Base-by-base conservation (phyloP, 2,113 vertebrate species). In the Takifugu flavidus region DNA sequence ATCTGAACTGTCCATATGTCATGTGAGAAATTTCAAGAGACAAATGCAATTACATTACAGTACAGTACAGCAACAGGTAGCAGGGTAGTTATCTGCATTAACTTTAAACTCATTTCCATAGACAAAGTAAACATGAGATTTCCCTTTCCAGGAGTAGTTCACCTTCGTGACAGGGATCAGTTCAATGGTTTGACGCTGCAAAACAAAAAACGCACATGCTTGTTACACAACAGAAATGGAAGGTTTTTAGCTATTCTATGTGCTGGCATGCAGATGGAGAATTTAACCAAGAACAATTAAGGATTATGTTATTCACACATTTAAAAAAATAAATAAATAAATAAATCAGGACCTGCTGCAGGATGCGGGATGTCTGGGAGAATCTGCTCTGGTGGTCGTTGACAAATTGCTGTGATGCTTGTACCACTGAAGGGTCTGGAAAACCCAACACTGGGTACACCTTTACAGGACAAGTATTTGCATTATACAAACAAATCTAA, bases 131-230 rank as follows among this genome's bases (percentile, higher is more conserved):
- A 77, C 45, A 45, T 87, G 68, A 0, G 62, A 46, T 13, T 85
- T 87, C 55, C 72, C 90, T 73, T 91, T 87, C 93, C 92, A 93
- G 1, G 46, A 46, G 71, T 92, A 92, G 20, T 58, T 79, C 43
- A 91, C 87, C 55, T 86, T 92, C 27, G 90, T 91, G 53, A 93
- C 70, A 0, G 93, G 91, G 53, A 94, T 91, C 70, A 93, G 65
- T 65, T 93, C 92, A 3, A 94, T 71, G 25, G 73, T 88, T 66
- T 93, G 92, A 69, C 90, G 90, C 93, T 94, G 83, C 28, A 76
- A 55, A 73, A 79, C 14, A 77, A 39, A 54, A 13, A 2, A 50
- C 64, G 72, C 25, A 34, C 54, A 10, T 61, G 20, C 45, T 61
- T 34, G 15, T 59, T 47, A 46, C 8, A 59, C 25, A 49, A 46